Evolutionary conservation across 2,113 vertebrate species (phyloP).

Genomic region (Microcebus lehilahytsara): DNA sequence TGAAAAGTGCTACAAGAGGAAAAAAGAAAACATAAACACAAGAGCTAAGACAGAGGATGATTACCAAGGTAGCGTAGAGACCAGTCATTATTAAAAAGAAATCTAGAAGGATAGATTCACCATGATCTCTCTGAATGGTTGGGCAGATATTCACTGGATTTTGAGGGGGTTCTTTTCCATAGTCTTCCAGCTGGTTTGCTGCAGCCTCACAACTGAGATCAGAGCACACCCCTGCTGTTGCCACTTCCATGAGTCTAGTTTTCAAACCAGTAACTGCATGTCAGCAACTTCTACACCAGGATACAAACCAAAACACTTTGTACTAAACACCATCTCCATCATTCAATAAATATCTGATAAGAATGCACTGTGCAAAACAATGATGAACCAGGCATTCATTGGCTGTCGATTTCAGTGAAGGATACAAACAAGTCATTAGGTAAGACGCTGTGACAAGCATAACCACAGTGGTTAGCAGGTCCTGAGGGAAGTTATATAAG

Average conservation of each 20-base stretch:
- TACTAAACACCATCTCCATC: not conserved
- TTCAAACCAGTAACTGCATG: not conserved
- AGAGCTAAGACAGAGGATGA: not conserved
- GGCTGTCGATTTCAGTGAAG: not conserved
- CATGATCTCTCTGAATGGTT: not conserved
- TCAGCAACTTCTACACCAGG: not conserved
- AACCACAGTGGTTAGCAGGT: not conserved
- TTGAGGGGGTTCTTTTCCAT: not conserved
- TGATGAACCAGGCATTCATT: not conserved
- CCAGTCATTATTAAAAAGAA: not conserved
- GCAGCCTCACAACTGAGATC: not conserved
- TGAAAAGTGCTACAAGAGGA: not conserved
- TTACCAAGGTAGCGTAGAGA: not conserved
- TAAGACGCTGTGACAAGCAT: not conserved
- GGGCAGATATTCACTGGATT: not conserved
- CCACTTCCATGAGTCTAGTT: not conserved
- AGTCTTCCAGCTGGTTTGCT: not conserved
- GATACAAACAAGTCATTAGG: not conserved
- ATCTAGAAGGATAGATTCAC: not conserved
- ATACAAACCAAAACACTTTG: not conserved
- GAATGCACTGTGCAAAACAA: not conserved
- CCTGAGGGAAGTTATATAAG: not conserved
- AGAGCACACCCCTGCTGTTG: not conserved
- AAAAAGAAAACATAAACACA: not conserved
- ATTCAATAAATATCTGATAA: not conserved